Conservation (phyloP, 2,888 invertebrate genomes). For the Gisinianus flammeolus region DNA sequence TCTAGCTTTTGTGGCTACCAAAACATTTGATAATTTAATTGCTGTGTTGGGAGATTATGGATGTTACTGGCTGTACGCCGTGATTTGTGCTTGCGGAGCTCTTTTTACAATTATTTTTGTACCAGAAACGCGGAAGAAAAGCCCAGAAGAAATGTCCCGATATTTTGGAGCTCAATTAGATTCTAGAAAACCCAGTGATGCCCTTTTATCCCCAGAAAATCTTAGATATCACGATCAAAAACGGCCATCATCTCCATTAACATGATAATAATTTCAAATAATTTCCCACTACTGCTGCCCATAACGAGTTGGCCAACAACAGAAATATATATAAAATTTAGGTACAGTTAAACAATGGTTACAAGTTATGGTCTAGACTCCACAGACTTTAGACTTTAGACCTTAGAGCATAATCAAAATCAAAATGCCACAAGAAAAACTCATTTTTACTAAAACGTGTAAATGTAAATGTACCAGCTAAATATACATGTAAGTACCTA, state of each 20-base stretch:
- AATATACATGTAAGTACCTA: no score
- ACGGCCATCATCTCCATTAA: neutral
- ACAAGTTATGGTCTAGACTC: no score
- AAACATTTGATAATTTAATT: constrained; percentile 59
- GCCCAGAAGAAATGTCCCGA: constrained; percentile 71
- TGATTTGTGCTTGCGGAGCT: constrained; percentile 44
- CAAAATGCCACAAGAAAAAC: no score
- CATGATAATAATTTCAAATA: neutral
- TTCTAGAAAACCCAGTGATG: constrained; percentile 13
- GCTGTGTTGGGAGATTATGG: constrained; percentile 66
- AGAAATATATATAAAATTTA: no score
- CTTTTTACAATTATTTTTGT: constrained; percentile 64
- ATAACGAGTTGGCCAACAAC: no score
- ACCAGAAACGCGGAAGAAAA: constrained; percentile 84
- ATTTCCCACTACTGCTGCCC: no score
- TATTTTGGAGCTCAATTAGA: constrained; percentile 21
- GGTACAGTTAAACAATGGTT: no score
- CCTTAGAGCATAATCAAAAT: no score
- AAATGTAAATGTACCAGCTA: no score
- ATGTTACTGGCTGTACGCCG: constrained; percentile 51
- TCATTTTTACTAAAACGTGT: no score
- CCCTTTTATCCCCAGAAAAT: constrained; percentile 6
- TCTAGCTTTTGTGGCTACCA: constrained; percentile 68
- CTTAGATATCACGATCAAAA: constrained; percentile 24
- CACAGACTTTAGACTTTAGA: no score